A percentile compares a stretch with the other conserved stretches of the same genome.
Evolutionary conservation across 2,888 invertebrate genomes (phyloP).

Genomic region (Coelinius sp.): DNA sequence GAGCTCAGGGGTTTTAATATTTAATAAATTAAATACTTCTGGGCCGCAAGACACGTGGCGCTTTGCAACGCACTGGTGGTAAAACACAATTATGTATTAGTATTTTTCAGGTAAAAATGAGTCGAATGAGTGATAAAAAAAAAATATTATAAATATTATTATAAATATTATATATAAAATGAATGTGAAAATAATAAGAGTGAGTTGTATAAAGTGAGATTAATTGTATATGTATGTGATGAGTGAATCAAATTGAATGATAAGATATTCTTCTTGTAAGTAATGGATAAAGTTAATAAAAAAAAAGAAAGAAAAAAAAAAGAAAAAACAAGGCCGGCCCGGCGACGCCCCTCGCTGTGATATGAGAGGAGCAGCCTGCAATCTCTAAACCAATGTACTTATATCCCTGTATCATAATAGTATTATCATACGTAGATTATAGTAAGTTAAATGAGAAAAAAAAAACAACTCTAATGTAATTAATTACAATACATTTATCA

Average conservation of each 20-base stretch:
- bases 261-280: background rate
- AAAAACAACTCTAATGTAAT: slow-evolving; percentile 28
- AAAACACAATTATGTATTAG: slow-evolving; percentile 31
- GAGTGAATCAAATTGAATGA: slow-evolving; percentile 43
- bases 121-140: slow-evolving; percentile 36
- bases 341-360: slow-evolving; percentile 71
- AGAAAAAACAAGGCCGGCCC: slow-evolving; percentile 67
- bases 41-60: slow-evolving; percentile 65
- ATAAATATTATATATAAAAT: slow-evolving; percentile 41
- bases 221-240: too few relatives aligned
- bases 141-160: slow-evolving; percentile 28
- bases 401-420: slow-evolving; percentile 70
- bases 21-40: slow-evolving; percentile 39
- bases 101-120: slow-evolving; percentile 41
- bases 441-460: slow-evolving; percentile 18
- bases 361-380: slow-evolving; percentile 72
- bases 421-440: slow-evolving; percentile 50
- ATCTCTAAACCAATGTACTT: slow-evolving; percentile 72
- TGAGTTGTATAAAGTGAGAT: background rate
- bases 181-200: slow-evolving; percentile 36
- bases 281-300: background rate
- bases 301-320: background rate
- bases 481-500: slow-evolving; percentile 39
- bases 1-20: slow-evolving; percentile 56
- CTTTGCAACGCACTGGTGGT: slow-evolving; percentile 50